Evolutionary conservation across 2,888 invertebrate genomes (phyloP), one percentile per base, ranked within the genome.

Genomic region (Pachliopta kotzebuea): DNA sequence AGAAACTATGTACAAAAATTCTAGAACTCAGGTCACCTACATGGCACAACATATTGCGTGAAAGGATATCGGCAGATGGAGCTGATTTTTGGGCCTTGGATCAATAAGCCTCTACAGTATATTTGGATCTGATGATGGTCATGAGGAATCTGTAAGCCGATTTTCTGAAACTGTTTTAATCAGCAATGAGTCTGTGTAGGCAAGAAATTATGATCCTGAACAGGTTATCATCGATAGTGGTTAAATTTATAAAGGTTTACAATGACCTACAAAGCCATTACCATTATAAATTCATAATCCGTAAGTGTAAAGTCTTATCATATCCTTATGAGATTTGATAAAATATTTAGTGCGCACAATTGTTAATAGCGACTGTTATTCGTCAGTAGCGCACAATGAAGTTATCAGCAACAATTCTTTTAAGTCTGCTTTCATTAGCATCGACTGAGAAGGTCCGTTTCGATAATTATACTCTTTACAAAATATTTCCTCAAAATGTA

Each of bases 401-500:
- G 9, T 45, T 56, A 23, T 18, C 58, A 2, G 37, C 21, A 1
- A 20, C 56, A 45, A 57, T 61, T 26, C 26, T 66, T 20, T 52
- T 65, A 29, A 49, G 67, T 45, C 26, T 69, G 14, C 23, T 68
- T 53, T 50, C 65, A 2, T 42, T 65, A 8, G 69, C 52, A 7
- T 60, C 65, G 18, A 63, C 76, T 71, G 84, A 80, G 69, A 81
- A 81, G 45, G 76, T 84, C 65, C 72, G 84, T 23, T 89, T 79
- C 60, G 86, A 88, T 58, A 87, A 88, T 66, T 85, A 87, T 69
- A 77, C 83, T 21, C 86, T 95, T 9, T 94, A 93, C 71, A 91
- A 93, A 76, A 79, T 94, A 7, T 76, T 81, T 0, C 93, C 94
- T 0, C 78, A 83, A 66, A 92, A 83, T 69, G 70, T 75, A 1